Evolutionary conservation across 1,140 invertebrate genomes (phyloP).

Genomic region (Pentalonia nigronervosa): DNA sequence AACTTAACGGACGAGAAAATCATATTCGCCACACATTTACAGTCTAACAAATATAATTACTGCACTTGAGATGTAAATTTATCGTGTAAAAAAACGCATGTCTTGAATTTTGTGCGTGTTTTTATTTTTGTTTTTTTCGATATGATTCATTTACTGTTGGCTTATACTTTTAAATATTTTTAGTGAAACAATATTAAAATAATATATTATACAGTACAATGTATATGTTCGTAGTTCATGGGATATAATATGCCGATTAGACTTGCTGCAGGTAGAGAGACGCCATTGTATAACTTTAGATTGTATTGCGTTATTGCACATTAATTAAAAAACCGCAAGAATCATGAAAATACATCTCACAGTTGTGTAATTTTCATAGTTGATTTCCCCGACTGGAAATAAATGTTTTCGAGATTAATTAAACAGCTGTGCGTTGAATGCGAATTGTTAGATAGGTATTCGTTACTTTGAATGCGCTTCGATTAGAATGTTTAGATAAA

Average conservation of each 20-base stretch:
- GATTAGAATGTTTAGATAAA: conserved; percentile 13
- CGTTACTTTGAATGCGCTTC: neutral
- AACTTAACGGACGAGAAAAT: neutral
- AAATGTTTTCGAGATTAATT: neutral
- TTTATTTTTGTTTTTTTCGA: neutral
- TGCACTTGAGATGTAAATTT: neutral
- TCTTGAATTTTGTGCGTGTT: neutral
- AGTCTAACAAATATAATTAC: too few species aligned
- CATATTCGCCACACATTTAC: neutral
- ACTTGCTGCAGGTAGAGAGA: neutral
- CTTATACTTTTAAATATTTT: neutral
- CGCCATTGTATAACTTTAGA: conserved; percentile 4
- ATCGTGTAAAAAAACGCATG: neutral
- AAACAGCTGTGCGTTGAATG: neutral
- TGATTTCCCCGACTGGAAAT: neutral
- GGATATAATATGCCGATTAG: neutral
- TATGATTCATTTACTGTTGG: neutral
- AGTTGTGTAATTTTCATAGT: conserved; percentile 18
- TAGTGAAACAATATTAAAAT: neutral
- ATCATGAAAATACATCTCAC: conserved; percentile 15
- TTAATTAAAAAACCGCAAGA: conserved; percentile 20
- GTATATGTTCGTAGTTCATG: neutral
- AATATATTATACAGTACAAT: neutral
- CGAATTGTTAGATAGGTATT: neutral
- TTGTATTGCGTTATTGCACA: conserved; percentile 6